These are phyloP conservation scores for Dipus sagitta DNA, from an alignment of 2,797 vertebrate genomes.

Conservation along the genomic window DNA sequence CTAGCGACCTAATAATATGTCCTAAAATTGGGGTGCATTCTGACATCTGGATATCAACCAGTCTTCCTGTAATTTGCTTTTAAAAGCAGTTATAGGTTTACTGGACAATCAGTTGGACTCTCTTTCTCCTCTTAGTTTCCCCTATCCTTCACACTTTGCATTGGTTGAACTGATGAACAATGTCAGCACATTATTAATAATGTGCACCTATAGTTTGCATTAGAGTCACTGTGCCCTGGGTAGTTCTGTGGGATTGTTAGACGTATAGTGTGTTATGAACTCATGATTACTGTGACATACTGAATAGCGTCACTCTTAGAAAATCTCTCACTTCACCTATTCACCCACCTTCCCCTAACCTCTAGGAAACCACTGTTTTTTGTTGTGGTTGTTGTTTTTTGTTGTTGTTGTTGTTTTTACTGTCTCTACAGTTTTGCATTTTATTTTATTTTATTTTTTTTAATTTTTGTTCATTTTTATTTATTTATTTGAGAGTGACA, in stretches of 20 bases:
- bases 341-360: background rate
- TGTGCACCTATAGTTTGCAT: background rate
- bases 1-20: background rate
- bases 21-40: background rate
- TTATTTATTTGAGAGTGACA: no score
- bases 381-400: no score
- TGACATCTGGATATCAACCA: background rate
- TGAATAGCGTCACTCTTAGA: background rate
- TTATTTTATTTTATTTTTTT: no score
- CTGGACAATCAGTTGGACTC: background rate
- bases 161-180: background rate
- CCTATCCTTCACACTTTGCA: background rate
- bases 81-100: background rate
- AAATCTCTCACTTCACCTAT: background rate
- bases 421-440: background rate
- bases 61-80: background rate
- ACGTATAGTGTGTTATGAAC: background rate
- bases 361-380: background rate
- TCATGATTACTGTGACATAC: fast-evolving
- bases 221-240: background rate
- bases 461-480: no score
- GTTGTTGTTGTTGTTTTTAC: background rate
- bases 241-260: background rate
- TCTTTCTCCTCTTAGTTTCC: fast-evolving
- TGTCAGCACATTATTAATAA: background rate